Base-by-base conservation (phyloP, 2,888 invertebrate genomes). In the Drosophila longiperda region DNA sequence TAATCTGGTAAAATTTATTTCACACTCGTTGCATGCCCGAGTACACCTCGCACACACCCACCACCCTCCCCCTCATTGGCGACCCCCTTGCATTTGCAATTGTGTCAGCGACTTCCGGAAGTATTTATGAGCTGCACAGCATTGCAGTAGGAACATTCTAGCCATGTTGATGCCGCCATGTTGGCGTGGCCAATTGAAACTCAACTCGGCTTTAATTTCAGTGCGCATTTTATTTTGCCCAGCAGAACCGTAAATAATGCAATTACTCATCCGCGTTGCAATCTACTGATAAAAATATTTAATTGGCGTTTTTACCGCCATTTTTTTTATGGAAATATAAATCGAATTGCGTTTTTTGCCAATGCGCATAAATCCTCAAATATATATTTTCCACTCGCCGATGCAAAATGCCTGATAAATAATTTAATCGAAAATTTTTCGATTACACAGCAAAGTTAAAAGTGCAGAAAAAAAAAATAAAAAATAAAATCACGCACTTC, bases 261-360 rank as follows among this genome's bases (percentile, higher is more conserved):
- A 87, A 90, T 90, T 90, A 90, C 88, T 85, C 86, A 87, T 86
- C 86, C 73, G 73, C 71, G 57, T 61, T 71, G 88, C 86, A 89
- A 90, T 89, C 89, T 73, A 70, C 91, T 81, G 87, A 87, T 87
- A 91, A 88, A 88, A 91, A 91, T 86, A 79, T 86, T 75, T 91
- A 87, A 91, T 87, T 87, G 90, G 74, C 60, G 36, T 26, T 52
- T 52, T 48, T 42, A 58, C 55, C 40, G 63, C 40, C 50, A 45
- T 33, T 49, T 45, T 54, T 45, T 75, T 67, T 71, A 70, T 70
- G 57, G 65, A 67, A 87, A 84, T 23, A 54, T 23, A 54, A 79
- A 90, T 87, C 86, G 87, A 86, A 85, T 72, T 45, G 72, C 83
- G 79, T 75, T 87, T 84, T 84, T 74, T 63, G 88, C 79, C 72